These are phyloP conservation scores for Fragum fragum DNA, from an alignment of 2,888 invertebrate genomes.

Conservation along the genomic window DNA sequence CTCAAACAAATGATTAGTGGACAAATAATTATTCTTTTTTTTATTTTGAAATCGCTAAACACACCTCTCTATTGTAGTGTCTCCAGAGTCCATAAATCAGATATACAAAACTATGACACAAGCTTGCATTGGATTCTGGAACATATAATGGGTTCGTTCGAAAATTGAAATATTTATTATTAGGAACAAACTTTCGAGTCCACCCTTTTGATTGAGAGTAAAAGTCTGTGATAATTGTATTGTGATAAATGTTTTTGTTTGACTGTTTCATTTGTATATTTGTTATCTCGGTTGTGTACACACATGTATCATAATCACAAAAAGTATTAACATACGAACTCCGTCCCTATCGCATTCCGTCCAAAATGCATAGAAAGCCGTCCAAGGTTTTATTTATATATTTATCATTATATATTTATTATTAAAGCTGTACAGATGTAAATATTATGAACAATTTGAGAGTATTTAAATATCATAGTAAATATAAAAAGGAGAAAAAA, in stretches of 20 bases:
- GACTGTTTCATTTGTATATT: neutral
- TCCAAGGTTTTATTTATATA: constrained; percentile 42
- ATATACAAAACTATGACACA: no score
- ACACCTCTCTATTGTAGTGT: no score
- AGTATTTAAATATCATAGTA: constrained; percentile 20
- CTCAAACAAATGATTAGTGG: no score
- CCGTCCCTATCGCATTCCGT: constrained; percentile 57
- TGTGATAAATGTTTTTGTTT: neutral
- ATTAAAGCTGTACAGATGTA: constrained; percentile 18
- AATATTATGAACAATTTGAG: neutral
- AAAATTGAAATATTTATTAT: no score
- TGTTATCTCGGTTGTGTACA: neutral
- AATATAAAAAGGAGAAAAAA: constrained; percentile 26
- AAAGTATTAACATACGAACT: constrained; percentile 10
- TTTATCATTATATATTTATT: constrained; percentile 30
- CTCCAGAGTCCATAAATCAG: no score
- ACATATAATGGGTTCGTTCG: no score
- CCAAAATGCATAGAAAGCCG: constrained; percentile 38
- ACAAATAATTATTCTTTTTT: no score
- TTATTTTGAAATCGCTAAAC: no score
- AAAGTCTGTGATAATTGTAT: neutral
- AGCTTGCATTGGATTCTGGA: no score
- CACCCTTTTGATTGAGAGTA: no score
- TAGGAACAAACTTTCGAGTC: no score
- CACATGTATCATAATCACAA: neutral